A percentile compares a stretch with the other conserved stretches of the same genome.
Evolutionary conservation across 2,888 invertebrate genomes (phyloP).

Genomic region (Opisthograptis luteolata): DNA sequence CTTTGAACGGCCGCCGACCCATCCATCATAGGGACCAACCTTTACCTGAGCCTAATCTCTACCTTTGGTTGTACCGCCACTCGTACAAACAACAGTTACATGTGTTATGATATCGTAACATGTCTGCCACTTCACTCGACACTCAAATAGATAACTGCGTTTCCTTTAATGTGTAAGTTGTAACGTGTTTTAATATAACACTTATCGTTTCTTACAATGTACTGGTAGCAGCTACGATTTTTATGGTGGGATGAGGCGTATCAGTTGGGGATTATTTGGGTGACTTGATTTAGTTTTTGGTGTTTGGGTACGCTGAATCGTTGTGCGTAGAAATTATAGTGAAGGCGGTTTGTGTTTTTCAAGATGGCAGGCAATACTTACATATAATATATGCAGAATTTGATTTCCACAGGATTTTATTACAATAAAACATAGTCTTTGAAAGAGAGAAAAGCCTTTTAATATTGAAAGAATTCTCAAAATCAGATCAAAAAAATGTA

Average conservation of each 20-base stretch:
- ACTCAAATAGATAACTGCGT: conserved; percentile 68
- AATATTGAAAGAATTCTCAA: too few species aligned
- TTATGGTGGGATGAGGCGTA: conserved; percentile 35
- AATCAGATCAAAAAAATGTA: too few species aligned
- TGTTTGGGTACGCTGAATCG: too few species aligned
- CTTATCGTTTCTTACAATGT: conserved; percentile 45
- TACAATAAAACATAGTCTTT: too few species aligned
- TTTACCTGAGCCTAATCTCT: conserved; percentile 56
- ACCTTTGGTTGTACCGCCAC: conserved; percentile 76
- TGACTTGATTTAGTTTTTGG: conserved; percentile 20
- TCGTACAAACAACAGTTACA: conserved; percentile 74
- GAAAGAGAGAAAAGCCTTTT: too few species aligned
- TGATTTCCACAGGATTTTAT: too few species aligned
- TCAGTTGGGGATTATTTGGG: conserved; percentile 22
- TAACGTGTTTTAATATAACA: conserved; percentile 48
- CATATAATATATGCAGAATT: too few species aligned
- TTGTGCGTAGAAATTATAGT: too few species aligned
- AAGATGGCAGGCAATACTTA: too few species aligned
- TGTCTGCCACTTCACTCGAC: conserved; percentile 70
- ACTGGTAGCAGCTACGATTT: conserved; percentile 43
- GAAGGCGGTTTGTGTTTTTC: background rate
- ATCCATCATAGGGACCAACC: conserved; percentile 72
- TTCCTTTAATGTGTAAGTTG: conserved; percentile 64
- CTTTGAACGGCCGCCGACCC: conserved; percentile 79
- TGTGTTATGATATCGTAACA: conserved; percentile 75